phyloP scores from a whole-genome alignment of 1,140 invertebrate species.

The Bombus vancouverensis region DNA sequence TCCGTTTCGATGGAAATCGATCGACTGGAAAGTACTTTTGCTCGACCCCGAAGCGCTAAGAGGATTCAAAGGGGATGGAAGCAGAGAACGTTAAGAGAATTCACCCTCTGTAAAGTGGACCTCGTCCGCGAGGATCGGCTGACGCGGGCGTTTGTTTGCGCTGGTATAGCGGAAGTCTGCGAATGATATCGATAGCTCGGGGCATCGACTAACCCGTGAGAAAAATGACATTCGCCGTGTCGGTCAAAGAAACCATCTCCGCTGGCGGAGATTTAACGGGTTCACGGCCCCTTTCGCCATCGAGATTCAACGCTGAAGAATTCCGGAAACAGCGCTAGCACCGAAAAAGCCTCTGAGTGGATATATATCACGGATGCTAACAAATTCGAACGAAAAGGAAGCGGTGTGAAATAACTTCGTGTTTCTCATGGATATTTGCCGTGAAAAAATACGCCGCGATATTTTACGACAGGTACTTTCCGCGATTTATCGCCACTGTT shows the following conservation, averaged over 20 bases:
- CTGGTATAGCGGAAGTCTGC: conserved; percentile 1
- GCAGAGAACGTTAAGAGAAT: conserved; percentile 40
- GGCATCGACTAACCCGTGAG: conserved; percentile 25
- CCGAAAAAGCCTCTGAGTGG: background rate
- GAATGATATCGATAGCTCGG: conserved; percentile 35
- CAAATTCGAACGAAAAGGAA: background rate
- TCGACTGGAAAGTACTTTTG: conserved; percentile 8
- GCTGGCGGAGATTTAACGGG: conserved; percentile 34
- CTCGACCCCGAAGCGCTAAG: background rate
- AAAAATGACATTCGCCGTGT: conserved; percentile 42
- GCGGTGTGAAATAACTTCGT: background rate
- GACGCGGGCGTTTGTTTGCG: conserved; percentile 23
- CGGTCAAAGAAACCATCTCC: background rate
- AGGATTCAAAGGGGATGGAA: conserved; percentile 1
- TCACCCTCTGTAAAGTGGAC: conserved; percentile 51
- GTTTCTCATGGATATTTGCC: background rate
- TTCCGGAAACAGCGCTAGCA: background rate
- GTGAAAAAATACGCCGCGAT: background rate
- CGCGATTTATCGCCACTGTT: background rate
- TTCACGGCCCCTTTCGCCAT: background rate
- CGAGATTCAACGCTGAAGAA: conserved; percentile 21
- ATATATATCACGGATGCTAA: conserved; percentile 30
- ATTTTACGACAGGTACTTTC: background rate
- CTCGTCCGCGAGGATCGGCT: conserved; percentile 9
- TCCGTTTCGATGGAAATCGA: conserved; percentile 10